These are phyloP conservation scores for Amphiprion clarkii DNA, from an alignment of 2,797 vertebrate species.

Conservation along the genomic window DNA sequence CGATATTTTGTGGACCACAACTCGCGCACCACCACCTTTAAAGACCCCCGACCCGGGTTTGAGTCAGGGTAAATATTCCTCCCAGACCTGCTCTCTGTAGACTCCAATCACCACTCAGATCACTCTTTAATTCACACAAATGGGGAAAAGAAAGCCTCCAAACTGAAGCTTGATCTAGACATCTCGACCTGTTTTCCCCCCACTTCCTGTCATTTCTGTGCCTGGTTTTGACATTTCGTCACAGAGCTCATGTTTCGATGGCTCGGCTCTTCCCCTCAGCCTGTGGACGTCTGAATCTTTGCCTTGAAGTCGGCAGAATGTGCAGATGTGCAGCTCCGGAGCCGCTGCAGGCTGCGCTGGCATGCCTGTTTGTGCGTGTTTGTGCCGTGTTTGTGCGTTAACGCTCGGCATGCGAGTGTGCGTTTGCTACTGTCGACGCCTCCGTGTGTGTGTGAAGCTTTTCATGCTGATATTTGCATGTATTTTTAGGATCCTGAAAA, in stretches of 20 bases:
- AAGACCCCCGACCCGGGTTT: slow-evolving; percentile 96
- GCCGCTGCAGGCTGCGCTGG: slow-evolving; percentile 41
- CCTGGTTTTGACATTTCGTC: neutral
- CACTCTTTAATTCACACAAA: no score
- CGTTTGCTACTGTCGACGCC: slow-evolving; percentile 28
- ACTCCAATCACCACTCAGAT: no score
- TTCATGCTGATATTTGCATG: slow-evolving; percentile 44
- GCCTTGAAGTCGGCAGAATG: slow-evolving; percentile 58
- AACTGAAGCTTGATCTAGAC: no score
- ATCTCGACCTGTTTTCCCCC: no score
- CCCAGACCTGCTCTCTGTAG: no score
- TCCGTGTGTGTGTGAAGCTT: slow-evolving; percentile 27
- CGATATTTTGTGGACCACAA: slow-evolving; percentile 99
- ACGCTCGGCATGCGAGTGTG: slow-evolving; percentile 27
- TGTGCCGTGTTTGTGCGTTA: slow-evolving; percentile 22
- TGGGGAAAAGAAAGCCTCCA: no score
- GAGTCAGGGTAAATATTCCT: slow-evolving; percentile 92
- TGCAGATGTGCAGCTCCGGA: slow-evolving; percentile 58
- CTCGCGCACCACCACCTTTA: slow-evolving; percentile 96
- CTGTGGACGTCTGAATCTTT: slow-evolving; percentile 49
- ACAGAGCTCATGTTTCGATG: neutral
- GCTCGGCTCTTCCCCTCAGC: slow-evolving; percentile 31
- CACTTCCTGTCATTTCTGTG: neutral
- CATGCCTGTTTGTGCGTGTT: slow-evolving; percentile 17
- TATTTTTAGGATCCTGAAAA: slow-evolving; percentile 54